phyloP scores from a whole-genome alignment of 1,140 invertebrate genomes.

The Pseudachorutes palmiensis region DNA sequence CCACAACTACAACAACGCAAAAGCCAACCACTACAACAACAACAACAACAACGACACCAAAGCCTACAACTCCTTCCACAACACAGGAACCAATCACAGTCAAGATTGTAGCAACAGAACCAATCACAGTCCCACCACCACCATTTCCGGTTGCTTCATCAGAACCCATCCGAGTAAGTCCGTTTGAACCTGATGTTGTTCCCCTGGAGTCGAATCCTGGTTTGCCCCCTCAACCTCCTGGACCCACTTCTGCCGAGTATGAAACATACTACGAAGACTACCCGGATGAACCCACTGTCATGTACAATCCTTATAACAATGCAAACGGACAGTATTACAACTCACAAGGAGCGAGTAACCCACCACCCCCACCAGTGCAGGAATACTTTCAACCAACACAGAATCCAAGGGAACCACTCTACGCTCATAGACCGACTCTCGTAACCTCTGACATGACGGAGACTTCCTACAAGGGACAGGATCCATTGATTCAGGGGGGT shows the following conservation, averaged over 20 bases:
- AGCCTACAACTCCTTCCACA: background rate
- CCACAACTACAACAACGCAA: background rate
- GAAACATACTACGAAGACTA: conserved; percentile 17
- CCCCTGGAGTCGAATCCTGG: too few species aligned
- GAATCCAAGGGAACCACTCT: background rate
- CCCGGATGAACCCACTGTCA: conserved; percentile 8
- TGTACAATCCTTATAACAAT: conserved; percentile 15
- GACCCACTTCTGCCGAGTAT: background rate
- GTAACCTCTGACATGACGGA: background rate
- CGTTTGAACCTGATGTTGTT: too few species aligned
- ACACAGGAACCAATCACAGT: background rate
- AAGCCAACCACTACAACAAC: background rate
- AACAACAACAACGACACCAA: conserved; percentile 2
- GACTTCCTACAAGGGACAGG: background rate
- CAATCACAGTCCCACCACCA: conserved; percentile 4
- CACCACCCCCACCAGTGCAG: background rate
- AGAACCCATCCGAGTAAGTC: too few species aligned
- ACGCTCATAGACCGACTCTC: background rate
- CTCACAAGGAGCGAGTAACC: background rate
- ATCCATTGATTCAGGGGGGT: background rate
- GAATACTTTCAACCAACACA: background rate
- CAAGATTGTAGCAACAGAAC: background rate
- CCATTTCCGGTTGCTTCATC: background rate
- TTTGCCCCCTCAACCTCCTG: background rate
- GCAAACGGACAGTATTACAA: conserved; percentile 10